Evolutionary conservation across 1,140 invertebrate species (phyloP), one percentile per base, ranked within the genome.

Genomic region (Macrotrachela quadricornifera): DNA sequence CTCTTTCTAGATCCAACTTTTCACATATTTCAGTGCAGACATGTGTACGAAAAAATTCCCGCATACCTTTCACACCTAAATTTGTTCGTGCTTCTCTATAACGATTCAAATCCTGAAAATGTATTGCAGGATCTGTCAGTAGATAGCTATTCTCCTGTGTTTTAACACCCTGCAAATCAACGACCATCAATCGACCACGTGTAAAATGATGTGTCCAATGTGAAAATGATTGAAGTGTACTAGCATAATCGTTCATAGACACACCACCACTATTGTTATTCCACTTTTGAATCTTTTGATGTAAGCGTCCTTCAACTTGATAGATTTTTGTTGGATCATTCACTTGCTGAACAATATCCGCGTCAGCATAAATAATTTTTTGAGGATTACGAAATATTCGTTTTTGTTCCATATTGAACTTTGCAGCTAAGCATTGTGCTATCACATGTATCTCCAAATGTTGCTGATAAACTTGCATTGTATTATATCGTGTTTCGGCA

Each of bases 151-250:
- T 42, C 6, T 8, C 8, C n/a, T n/a, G n/a, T 13, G 12, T 21
- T 50, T 50, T 50, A 18, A 17, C 18, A 42, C 49, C 49, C 18
- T 50, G 49, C 13, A 50, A 30, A 42, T 50, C 49, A 13, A 39
- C 41, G 12, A 50, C 40, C 30, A 50, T 50, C 17, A 50, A 42
- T 42, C 41, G 41, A 17, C 40, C 39, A 15, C 12, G 10, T 6
- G 49, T 50, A n/a, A 50, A 21, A 0, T 42, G 40, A 42, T 21
- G 42, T 10, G 49, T 42, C 49, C 39, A 50, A n/a, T 50, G 49
- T 18, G 37, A 17, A 50, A 50, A 50, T 6, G 49, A 39, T 21
- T 50, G 38, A 13, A 50, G 30, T 41, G 39, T 42, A 12, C 39
- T 14, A 17, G 49, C 17, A 41, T 50, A 50, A 9, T 50, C 49